Conservation (phyloP, 2,113 vertebrate species). For the Dunckerocampus dactyliophorus region DNA sequence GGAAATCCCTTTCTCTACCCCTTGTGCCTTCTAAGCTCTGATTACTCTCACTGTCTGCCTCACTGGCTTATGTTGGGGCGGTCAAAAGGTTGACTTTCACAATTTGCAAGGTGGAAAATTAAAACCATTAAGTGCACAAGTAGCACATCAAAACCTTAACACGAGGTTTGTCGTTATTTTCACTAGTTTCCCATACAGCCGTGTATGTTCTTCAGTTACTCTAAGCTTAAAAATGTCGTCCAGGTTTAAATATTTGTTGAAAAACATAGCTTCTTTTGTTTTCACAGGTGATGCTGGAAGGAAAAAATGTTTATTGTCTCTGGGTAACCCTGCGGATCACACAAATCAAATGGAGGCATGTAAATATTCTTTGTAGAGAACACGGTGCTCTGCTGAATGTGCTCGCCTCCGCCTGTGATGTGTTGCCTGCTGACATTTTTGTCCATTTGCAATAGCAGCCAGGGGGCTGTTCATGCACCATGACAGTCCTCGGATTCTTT, state of each 20-base stretch:
- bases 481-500: slow-evolving; percentile 55
- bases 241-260: slow-evolving; percentile 2
- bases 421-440: slow-evolving; percentile 52
- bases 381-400: slow-evolving; percentile 38
- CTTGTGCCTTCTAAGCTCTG: slow-evolving; percentile 40
- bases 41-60: slow-evolving; percentile 30
- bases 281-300: slow-evolving; percentile 13
- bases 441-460: slow-evolving; percentile 37
- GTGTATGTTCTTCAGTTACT: not conserved
- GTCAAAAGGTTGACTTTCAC: slow-evolving; percentile 43
- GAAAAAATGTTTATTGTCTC: slow-evolving; percentile 18
- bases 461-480: slow-evolving; percentile 44
- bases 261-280: slow-evolving; percentile 8
- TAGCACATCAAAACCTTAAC: not conserved
- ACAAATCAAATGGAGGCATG: slow-evolving; percentile 36
- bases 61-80: slow-evolving; percentile 20
- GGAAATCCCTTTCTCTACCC: slow-evolving; percentile 42
- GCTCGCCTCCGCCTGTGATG: slow-evolving; percentile 27
- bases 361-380: slow-evolving; percentile 32
- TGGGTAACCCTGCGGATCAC: slow-evolving; percentile 13
- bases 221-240: slow-evolving; percentile 1
- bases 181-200: not conserved
- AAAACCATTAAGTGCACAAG: slow-evolving; percentile 9
- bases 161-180: not conserved
- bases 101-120: slow-evolving; percentile 22